These are phyloP conservation scores for Pedetes capensis DNA, from an alignment of 2,113 vertebrate species.

Conservation along the genomic window DNA sequence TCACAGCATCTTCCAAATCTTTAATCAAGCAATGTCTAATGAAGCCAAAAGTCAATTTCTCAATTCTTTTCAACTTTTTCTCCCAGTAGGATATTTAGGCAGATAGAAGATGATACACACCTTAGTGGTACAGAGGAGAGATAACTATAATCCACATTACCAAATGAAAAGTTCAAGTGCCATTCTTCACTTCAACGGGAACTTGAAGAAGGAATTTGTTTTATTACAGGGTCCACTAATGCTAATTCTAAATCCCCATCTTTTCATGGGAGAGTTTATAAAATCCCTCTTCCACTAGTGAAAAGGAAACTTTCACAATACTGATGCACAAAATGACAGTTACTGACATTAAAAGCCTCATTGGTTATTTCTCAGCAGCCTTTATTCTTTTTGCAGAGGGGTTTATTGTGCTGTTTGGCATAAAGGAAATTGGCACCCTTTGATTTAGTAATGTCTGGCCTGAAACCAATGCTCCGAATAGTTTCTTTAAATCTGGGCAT, in stretches of 20 bases:
- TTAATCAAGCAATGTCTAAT: conserved; percentile 61
- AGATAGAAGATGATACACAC: conserved; percentile 35
- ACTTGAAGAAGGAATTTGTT: conserved; percentile 58
- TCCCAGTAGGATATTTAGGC: conserved; percentile 32
- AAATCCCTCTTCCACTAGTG: conserved; percentile 43
- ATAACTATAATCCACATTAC: conserved; percentile 53
- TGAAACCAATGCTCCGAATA: conserved; percentile 30
- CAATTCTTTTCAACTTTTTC: conserved; percentile 38
- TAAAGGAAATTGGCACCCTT: conserved; percentile 20
- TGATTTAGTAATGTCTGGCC: conserved; percentile 32
- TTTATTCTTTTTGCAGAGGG: conserved; percentile 34
- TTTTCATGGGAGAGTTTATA: conserved; percentile 33
- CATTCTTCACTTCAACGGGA: conserved; percentile 57
- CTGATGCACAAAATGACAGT: conserved; percentile 42
- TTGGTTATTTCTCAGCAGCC: conserved; percentile 48
- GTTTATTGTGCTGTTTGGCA: conserved; percentile 48
- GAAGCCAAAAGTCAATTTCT: conserved; percentile 51
- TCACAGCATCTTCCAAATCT: conserved; percentile 55
- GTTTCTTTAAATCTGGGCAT: conserved; percentile 42
- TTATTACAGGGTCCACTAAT: conserved; percentile 51
- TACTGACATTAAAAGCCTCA: conserved; percentile 65
- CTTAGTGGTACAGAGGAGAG: not conserved
- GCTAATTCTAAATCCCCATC: conserved; percentile 51
- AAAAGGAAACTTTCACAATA: conserved; percentile 47
- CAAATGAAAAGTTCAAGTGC: conserved; percentile 58